These are phyloP conservation scores for Nematostella vectensis DNA, from an alignment of 92 coral and sea anemone species.

Conservation along the genomic window DNA sequence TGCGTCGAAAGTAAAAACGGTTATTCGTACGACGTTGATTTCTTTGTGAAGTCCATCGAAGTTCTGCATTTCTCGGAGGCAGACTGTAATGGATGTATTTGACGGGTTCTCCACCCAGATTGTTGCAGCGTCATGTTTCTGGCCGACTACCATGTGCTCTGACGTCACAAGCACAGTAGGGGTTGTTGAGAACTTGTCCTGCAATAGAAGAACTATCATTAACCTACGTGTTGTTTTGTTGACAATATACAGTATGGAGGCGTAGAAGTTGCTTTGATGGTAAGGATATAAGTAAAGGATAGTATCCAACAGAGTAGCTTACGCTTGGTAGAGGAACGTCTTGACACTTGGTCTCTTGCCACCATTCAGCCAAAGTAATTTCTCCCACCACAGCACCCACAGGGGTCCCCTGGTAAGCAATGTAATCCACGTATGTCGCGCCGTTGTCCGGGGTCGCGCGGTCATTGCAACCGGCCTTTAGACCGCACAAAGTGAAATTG, in stretches of 20 bases:
- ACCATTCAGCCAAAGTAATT: conserved; percentile 34
- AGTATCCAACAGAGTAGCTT: not conserved
- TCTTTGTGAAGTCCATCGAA: conserved; percentile 59
- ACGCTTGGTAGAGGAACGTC: conserved; percentile 32
- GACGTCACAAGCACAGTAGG: conserved; percentile 39
- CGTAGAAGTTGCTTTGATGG: not conserved
- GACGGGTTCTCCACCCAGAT: conserved; percentile 62
- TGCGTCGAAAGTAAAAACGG: not conserved
- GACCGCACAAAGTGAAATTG: conserved; percentile 52
- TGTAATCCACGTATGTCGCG: conserved; percentile 46
- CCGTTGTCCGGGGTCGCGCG: conserved; percentile 53
- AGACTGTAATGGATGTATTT: conserved; percentile 30
- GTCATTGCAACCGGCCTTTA: conserved; percentile 59
- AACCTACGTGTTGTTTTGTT: not conserved
- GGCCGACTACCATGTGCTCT: conserved; percentile 48
- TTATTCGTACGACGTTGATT: conserved; percentile 39
- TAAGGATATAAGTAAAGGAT: too few species aligned
- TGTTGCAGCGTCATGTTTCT: conserved; percentile 48
- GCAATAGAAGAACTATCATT: not conserved
- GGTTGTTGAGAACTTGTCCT: conserved; percentile 24
- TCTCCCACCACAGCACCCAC: conserved; percentile 56
- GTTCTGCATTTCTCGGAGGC: conserved; percentile 59
- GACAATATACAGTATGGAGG: not conserved
- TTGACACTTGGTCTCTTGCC: conserved; percentile 54
- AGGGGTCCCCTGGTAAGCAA: conserved; percentile 57